Base-by-base conservation (phyloP, 92 coral and sea anemone species). In the Diadumene lineata region DNA sequence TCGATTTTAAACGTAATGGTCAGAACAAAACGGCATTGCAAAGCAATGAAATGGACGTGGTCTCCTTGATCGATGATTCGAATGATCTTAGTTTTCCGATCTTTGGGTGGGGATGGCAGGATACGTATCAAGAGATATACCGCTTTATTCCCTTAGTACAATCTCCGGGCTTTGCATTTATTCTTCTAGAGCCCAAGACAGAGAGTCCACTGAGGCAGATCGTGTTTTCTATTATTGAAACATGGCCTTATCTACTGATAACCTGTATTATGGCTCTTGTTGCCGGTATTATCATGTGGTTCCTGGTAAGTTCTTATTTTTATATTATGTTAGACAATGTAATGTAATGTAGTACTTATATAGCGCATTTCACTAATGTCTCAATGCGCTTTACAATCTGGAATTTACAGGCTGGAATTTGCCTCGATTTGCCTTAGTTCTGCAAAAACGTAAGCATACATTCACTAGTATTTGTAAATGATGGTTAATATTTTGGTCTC, bases 81-180 rank as follows among this genome's bases (percentile, higher is more conserved):
- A 84, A 78, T 31, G 88, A 84, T 56, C 81, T 85, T 24, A 89
- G 97, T 53, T 92, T 92, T 69, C 97, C 97, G 0, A 79, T 92
- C 22, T 89, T 89, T 68, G 97, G 97, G 7, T 92, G 86, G 86
- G 80, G 83, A 60, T 90, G 93, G 82, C 93, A 89, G 50, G 64
- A 69, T 6, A 57, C 56, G 1, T 92, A 88, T 55, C 73, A 80
- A 34, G 68, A 63, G 1, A 34, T 71, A 24, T 85, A 89, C 33
- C 77, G 90, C 13, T 89, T 81, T 26, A 89, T 89, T 7, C 93
- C 93, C 27, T 73, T 89, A 22, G 84, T 92, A 18, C 89, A 92
- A 48, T 83, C 89, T 0, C 92, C 91, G 16, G 97, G 97, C 15
- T 78, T 90, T 55, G 97, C 93, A 0, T 89, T 83, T 66, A 78